Base-by-base conservation (phyloP, 2,888 invertebrate species). In the Rhingia rostrata region DNA sequence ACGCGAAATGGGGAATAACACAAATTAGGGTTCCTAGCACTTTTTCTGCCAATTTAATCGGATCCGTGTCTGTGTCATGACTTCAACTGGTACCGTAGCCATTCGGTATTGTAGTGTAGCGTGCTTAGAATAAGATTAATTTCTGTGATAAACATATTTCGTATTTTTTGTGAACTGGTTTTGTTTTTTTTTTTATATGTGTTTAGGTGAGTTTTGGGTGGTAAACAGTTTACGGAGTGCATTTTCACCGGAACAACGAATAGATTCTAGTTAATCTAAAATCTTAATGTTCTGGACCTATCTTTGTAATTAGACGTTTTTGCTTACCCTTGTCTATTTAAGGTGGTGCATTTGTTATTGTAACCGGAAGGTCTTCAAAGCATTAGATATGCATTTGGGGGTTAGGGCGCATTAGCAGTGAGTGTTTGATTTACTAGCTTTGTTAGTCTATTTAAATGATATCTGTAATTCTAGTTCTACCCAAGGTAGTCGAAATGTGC, bases 11-110 rank as follows among this genome's bases (percentile, higher is more conserved):
- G 75, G 66, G 66, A 74, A 80, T 67, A 80, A 70, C 80, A 75
- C 84, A 80, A 84, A 84, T 84, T 84, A 84, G 80, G 84, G 84
- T 84, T 84, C 80, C 84, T 80, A 75, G 84, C 84, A 84, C 84
- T 84, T 84, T 84, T 84, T 80, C 84, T 80, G 84, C 84, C 84
- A 84, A 84, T 84, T 84, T 84, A 84, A 80, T 84, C 84, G 69
- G 84, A 84, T 75, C 80, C 80, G 74, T 69, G 70, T 70, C 80
- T 74, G 84, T 84, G 84, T 84, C 84, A 84, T 80, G 84, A 64
- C 80, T 74, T 70, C 60, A 75, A 66, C 84, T 84, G 84, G 84
- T 84, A 84, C 84, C 84, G 79, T 22, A 70, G 47, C 32, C 64
- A 49, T 79, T 79, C 35, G 33, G 39, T 64, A 45, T 79, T 58